Percentiles rank a stretch among this genome's conserved stretches.
phyloP scores from a whole-genome alignment of 2,888 invertebrate genomes.

The Dryobota labecula region DNA sequence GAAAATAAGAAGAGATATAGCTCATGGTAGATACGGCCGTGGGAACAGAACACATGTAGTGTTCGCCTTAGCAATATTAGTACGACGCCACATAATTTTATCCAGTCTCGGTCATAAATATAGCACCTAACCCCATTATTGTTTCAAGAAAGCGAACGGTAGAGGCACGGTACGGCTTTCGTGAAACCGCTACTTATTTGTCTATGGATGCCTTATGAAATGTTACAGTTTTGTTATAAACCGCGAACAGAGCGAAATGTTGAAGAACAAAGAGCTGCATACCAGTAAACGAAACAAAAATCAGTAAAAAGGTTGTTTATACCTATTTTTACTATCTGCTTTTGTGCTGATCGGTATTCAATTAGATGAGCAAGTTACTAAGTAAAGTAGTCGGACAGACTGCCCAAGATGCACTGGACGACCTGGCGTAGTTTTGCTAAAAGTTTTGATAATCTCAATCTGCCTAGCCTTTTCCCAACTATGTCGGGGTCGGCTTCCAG shows the following conservation, averaged over 20 bases:
- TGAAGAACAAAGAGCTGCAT: conserved; percentile 16
- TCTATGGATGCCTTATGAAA: conserved; percentile 51
- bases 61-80: conserved; percentile 80
- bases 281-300: conserved; percentile 13
- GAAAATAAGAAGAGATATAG: conserved; percentile 66
- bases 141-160: conserved; percentile 74
- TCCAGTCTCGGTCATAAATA: conserved; percentile 81
- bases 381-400: not conserved
- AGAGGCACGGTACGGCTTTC: conserved; percentile 54
- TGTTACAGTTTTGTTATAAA: conserved; percentile 33
- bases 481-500: no score
- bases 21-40: conserved; percentile 68
- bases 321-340: no score
- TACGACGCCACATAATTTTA: conserved; percentile 82
- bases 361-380: not conserved
- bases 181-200: conserved; percentile 61
- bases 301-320: not conserved
- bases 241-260: conserved; percentile 31
- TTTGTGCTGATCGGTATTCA: not conserved
- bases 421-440: not conserved
- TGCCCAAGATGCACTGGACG: no score
- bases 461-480: no score
- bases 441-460: no score
- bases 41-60: conserved; percentile 78
- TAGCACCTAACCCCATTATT: conserved; percentile 78